Evolutionary conservation across 2,113 vertebrate species (phyloP), one percentile per base, ranked within the genome.

Genomic region (Holacanthus passer): DNA sequence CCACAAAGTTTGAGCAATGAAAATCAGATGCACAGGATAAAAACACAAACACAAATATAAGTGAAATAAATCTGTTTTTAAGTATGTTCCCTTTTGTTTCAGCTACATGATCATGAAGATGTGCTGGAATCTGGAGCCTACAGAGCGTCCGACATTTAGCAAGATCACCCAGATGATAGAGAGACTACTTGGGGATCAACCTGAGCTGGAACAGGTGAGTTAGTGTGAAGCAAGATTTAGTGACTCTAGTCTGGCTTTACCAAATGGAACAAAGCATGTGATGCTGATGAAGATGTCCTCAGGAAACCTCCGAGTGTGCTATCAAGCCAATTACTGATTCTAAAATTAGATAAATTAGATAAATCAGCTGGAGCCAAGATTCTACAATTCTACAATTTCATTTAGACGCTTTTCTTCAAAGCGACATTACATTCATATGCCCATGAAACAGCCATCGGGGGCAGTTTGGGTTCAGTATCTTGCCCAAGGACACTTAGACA

Each of bases 91-190:
- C 52, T 83, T 53, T 71, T 32, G 24, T 75, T 83, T 60, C 91
- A 99, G 98, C 90, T 99, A 99, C 48, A 87, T 68, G 41, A 95
- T 99, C 87, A 99, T 99, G 98, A 96, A 96, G 82, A 96, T 96
- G 1, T 99, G 98, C 90, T 99, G 98, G 98, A 95, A 95, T 82
- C 92, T 99, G 93, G 96, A 98, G 85, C 96, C 98, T 0, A 98
- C 96, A 0, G 85, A 69, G 22, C 95, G 98, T 52, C 98, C 98
- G 0, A 98, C 96, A 2, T 99, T 99, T 5, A 94, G 93, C 82
- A 96, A 97, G 93, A 97, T 99, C 62, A 59, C 90, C 45, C 94
- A 94, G 82, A 94, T 98, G 87, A 96, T 99, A 39, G 94, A 96
- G 87, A 95, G 94, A 52, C 95, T 97, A 68, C 93, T 96, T 32